Conservation (phyloP, 2,888 invertebrate genomes). For the Azorinus chamasolen region DNA sequence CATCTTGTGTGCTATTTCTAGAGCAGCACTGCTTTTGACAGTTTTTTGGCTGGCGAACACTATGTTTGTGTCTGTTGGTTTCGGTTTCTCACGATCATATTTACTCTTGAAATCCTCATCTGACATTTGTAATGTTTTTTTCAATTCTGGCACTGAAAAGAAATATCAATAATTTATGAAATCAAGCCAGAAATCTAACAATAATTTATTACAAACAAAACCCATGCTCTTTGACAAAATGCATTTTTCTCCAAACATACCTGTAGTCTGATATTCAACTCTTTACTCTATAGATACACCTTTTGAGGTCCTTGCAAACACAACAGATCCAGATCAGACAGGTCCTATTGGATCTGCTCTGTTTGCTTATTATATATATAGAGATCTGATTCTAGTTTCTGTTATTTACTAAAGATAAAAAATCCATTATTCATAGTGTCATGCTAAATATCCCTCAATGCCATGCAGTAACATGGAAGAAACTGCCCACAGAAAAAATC, state of each 20-base stretch:
- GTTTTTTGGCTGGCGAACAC: slow-evolving; percentile 76
- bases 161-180: background rate
- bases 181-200: background rate
- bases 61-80: slow-evolving; percentile 57
- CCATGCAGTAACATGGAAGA: too few relatives aligned
- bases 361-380: too few relatives aligned
- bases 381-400: too few relatives aligned
- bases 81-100: slow-evolving; percentile 58
- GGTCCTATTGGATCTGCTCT: too few relatives aligned
- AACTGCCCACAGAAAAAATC: too few relatives aligned
- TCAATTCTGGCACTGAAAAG: slow-evolving; percentile 78
- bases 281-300: too few relatives aligned
- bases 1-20: slow-evolving; percentile 77
- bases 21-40: slow-evolving; percentile 75
- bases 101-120: slow-evolving; percentile 55
- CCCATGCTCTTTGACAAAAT: background rate
- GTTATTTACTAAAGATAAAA: too few relatives aligned
- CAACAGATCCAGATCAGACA: too few relatives aligned
- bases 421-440: too few relatives aligned
- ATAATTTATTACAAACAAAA: background rate
- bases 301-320: too few relatives aligned
- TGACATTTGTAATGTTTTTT: slow-evolving; percentile 67
- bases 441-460: too few relatives aligned
- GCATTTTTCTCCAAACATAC: background rate
- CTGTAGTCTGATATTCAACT: too few relatives aligned